Percentiles rank a stretch among this genome's conserved stretches.
These are phyloP conservation scores for Arctocebus calabarensis DNA, from an alignment of 2,797 vertebrate genomes.

Conservation along the genomic window DNA sequence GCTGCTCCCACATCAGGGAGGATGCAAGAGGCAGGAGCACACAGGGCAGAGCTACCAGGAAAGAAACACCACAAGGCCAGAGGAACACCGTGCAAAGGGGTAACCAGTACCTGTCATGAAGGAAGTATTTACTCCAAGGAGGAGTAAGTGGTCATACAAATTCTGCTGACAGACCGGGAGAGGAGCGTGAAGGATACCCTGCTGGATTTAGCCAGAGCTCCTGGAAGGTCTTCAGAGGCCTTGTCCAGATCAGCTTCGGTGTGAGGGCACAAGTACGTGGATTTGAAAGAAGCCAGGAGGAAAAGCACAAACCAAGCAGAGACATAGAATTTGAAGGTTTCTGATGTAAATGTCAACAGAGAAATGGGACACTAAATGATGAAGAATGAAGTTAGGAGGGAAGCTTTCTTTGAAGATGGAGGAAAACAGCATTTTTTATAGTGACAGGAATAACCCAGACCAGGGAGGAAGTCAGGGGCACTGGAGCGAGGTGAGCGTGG, in stretches of 20 bases:
- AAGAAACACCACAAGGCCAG: too few species aligned
- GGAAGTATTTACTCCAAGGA: neutral
- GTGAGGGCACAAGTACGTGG: accelerated
- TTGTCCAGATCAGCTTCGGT: too few species aligned
- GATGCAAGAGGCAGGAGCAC: too few species aligned
- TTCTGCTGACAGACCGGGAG: too few species aligned
- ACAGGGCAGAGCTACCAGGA: too few species aligned
- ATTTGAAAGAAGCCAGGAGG: neutral
- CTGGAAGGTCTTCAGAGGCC: too few species aligned
- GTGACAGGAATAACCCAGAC: neutral
- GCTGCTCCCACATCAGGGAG: too few species aligned
- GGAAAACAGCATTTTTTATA: neutral
- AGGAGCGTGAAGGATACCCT: accelerated
- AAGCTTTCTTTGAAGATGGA: too few species aligned
- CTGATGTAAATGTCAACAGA: neutral
- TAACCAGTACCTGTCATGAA: accelerated
- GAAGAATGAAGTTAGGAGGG: neutral
- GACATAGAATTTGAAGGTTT: neutral
- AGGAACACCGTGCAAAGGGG: too few species aligned
- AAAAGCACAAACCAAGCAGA: neutral
- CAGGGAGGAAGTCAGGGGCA: neutral
- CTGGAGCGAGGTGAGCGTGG: too few species aligned
- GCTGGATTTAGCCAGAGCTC: too few species aligned
- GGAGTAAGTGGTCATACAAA: too few species aligned
- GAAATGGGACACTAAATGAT: accelerated